phyloP scores from a whole-genome alignment of 2,113 vertebrate genomes.

The Castor canadensis region DNA sequence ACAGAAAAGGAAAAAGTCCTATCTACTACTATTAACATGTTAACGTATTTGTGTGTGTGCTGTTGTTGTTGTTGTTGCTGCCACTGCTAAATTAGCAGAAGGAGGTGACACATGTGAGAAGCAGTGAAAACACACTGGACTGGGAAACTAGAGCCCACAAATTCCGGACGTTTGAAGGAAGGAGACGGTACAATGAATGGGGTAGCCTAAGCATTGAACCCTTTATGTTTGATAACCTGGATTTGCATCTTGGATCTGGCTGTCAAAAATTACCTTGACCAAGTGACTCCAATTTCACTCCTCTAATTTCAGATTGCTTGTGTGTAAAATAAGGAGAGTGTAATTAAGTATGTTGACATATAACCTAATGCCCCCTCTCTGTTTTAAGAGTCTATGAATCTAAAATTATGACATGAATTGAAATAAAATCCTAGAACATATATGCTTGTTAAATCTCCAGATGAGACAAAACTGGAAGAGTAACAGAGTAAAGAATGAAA shows the following conservation, averaged over 20 bases:
- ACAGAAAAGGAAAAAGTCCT: neutral
- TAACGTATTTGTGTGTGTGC: neutral
- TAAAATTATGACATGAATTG: neutral
- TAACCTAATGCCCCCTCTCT: neutral
- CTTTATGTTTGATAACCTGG: neutral
- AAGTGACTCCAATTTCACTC: slow-evolving; percentile 20
- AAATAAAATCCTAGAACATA: slow-evolving; percentile 28
- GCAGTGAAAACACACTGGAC: neutral
- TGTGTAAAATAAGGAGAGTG: neutral
- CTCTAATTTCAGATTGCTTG: neutral
- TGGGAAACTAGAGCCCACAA: neutral
- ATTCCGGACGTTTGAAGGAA: neutral
- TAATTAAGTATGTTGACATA: neutral
- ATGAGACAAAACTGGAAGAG: slow-evolving; percentile 10
- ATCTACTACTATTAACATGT: neutral
- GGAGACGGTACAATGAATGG: neutral
- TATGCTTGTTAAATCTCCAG: slow-evolving; percentile 12
- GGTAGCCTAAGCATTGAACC: neutral
- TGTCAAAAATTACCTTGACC: slow-evolving; percentile 5
- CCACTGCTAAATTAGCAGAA: neutral
- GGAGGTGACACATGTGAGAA: neutral
- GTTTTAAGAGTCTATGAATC: slow-evolving; percentile 18
- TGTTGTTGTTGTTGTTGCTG: neutral
- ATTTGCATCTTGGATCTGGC: neutral
- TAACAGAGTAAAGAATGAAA: slow-evolving; percentile 15